Percentiles rank a stretch among this genome's conserved stretches.
Evolutionary conservation across 2,888 invertebrate genomes (phyloP).

Genomic region (Chalcosyrphus nemorum): DNA sequence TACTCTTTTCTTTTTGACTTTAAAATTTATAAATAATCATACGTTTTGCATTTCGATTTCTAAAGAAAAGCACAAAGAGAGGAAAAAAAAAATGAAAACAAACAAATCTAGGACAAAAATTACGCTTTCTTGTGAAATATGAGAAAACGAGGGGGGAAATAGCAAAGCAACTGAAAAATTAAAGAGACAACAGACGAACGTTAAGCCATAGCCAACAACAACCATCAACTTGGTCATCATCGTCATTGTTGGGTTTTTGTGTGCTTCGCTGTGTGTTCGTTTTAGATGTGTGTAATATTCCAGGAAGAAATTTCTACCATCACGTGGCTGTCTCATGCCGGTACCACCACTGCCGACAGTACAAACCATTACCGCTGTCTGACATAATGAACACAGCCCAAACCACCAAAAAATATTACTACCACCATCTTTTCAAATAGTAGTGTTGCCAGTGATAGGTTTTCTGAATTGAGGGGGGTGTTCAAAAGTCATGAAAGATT

Average conservation of each 20-base stretch:
- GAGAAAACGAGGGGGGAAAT: neutral
- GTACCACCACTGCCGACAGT: slow-evolving; percentile 1
- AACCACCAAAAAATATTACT: neutral
- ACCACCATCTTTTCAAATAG: neutral
- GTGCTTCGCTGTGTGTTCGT: neutral
- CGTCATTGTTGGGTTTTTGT: neutral
- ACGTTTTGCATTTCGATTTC: slow-evolving; percentile 13
- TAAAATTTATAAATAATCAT: slow-evolving; percentile 9
- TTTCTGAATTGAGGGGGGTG: neutral
- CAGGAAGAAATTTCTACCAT: slow-evolving; percentile 51
- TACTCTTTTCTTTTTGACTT: neutral
- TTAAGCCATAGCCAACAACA: neutral
- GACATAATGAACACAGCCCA: neutral
- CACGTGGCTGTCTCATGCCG: slow-evolving; percentile 46
- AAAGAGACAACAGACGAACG: neutral
- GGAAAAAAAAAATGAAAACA: neutral
- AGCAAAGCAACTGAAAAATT: neutral
- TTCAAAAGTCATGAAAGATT: neutral
- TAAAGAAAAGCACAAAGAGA: slow-evolving; percentile 9
- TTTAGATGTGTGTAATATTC: slow-evolving; percentile 33
- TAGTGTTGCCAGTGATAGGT: slow-evolving; percentile 10
- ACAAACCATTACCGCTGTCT: neutral
- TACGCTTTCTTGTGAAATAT: slow-evolving; percentile 33
- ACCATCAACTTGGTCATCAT: neutral
- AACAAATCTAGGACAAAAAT: slow-evolving; percentile 29